Evolutionary conservation across 2,888 invertebrate species (phyloP).

Genomic region (Mythimna impura): DNA sequence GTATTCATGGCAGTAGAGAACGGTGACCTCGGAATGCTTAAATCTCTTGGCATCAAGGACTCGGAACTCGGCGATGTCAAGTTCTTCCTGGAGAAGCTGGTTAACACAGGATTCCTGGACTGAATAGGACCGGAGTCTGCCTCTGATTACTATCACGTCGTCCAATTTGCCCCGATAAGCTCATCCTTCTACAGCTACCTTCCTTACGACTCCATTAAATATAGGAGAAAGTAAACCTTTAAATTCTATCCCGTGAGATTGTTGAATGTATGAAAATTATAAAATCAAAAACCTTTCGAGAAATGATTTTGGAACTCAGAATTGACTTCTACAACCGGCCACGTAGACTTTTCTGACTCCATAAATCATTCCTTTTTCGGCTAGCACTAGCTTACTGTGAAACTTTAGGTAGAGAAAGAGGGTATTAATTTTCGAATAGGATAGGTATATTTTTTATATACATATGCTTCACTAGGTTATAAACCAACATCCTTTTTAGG

Average conservation of each 20-base stretch:
- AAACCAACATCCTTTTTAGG: conserved; percentile 61
- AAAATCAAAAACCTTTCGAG: conserved; percentile 54
- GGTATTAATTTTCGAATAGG: conserved; percentile 75
- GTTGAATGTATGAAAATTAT: conserved; percentile 73
- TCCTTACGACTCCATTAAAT: conserved; percentile 90
- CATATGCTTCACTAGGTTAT: conserved; percentile 70
- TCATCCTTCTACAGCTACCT: conserved; percentile 94
- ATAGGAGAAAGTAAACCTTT: conserved; percentile 81
- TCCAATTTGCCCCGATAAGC: conserved; percentile 93
- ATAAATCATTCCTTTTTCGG: conserved; percentile 68
- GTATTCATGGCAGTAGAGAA: conserved; percentile 99
- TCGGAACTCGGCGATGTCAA: conserved; percentile 98
- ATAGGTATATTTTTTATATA: conserved; percentile 84
- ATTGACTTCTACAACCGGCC: conserved; percentile 84
- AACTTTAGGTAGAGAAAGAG: conserved; percentile 61
- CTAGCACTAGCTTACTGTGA: conserved; percentile 56
- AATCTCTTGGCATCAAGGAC: conserved; percentile 98
- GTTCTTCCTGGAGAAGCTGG: conserved; percentile 98
- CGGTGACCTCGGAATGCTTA: conserved; percentile 98
- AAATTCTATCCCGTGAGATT: conserved; percentile 70
- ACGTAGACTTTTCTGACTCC: conserved; percentile 78
- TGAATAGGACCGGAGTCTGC: conserved; percentile 94
- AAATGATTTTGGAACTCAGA: conserved; percentile 67
- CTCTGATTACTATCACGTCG: conserved; percentile 93
- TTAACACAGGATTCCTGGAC: conserved; percentile 98